Evolutionary conservation across 2,113 vertebrate genomes (phyloP).

Genomic region (Microtus richardsoni): DNA sequence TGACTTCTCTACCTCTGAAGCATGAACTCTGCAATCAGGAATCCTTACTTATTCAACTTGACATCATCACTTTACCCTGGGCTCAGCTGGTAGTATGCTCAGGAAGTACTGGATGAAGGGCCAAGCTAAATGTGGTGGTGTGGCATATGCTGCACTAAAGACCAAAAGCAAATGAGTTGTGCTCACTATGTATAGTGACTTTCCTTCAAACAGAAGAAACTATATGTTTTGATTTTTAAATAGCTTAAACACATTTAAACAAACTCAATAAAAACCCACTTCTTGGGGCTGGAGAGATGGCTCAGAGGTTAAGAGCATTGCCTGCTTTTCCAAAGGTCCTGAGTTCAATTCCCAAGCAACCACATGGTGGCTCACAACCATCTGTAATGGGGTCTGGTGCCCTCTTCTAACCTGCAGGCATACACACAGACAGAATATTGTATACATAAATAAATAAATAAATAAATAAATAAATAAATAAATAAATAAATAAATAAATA

Average conservation of each 20-base stretch:
- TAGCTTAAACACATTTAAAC: not conserved
- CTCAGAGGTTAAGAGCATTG: too few relatives aligned
- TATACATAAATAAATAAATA: too few relatives aligned
- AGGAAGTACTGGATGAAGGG: not conserved
- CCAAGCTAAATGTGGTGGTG: not conserved
- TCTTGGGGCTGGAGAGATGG: too few relatives aligned
- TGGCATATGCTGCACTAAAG: not conserved
- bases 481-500: too few relatives aligned
- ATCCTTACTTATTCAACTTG: not conserved
- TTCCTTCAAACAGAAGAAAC: not conserved
- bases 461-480: not conserved
- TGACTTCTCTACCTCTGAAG: not conserved
- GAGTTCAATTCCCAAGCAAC: too few relatives aligned
- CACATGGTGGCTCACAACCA: too few relatives aligned
- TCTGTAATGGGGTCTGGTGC: too few relatives aligned
- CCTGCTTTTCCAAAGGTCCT: too few relatives aligned
- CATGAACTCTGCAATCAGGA: not conserved
- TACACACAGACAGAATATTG: too few relatives aligned
- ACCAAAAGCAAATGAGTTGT: not conserved
- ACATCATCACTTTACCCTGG: not conserved
- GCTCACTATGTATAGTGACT: rapidly evolving
- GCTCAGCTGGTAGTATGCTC: not conserved
- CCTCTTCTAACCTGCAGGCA: too few relatives aligned
- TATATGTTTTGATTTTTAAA: not conserved
- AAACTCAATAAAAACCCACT: not conserved